A percentile compares a stretch with the other conserved stretches of the same genome.
Evolutionary conservation across 1,140 invertebrate species (phyloP).

Genomic region (Diachasma alloeum): DNA sequence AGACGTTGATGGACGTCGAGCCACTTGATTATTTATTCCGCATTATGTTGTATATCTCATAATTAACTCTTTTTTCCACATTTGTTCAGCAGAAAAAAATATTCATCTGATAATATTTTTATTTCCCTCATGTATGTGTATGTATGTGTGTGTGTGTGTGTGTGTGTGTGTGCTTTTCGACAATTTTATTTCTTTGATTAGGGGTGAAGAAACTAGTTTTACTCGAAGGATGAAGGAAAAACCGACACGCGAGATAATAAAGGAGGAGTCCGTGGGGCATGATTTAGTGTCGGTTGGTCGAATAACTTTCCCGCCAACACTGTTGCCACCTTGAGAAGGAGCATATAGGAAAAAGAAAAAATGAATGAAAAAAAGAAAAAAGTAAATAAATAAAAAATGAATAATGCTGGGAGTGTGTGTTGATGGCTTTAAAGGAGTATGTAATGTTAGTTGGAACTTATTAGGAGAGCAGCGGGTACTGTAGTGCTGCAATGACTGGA

Average conservation of each 20-base stretch:
- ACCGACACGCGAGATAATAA: slow-evolving; percentile 54
- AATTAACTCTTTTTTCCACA: neutral
- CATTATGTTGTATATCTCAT: neutral
- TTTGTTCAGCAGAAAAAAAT: neutral
- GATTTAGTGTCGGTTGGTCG: slow-evolving; percentile 55
- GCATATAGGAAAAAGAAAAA: neutral
- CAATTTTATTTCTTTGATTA: neutral
- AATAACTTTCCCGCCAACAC: slow-evolving; percentile 60
- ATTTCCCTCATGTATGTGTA: neutral
- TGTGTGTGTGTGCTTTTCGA: neutral
- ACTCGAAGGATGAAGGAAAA: slow-evolving; percentile 4
- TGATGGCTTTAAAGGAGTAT: neutral
- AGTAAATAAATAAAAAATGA: slow-evolving; percentile 6
- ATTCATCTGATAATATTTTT: neutral
- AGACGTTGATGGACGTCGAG: neutral
- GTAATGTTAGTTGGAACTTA: neutral
- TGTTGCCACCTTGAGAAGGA: slow-evolving; percentile 53
- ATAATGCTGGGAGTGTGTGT: neutral
- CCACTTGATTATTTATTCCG: neutral
- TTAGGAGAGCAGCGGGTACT: neutral
- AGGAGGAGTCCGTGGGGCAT: slow-evolving; percentile 55
- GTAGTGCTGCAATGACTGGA: neutral
- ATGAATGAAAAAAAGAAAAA: neutral
- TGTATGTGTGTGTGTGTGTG: neutral
- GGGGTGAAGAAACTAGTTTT: neutral